phyloP scores from a whole-genome alignment of 2,888 invertebrate genomes.

The Halictus ligatus region DNA sequence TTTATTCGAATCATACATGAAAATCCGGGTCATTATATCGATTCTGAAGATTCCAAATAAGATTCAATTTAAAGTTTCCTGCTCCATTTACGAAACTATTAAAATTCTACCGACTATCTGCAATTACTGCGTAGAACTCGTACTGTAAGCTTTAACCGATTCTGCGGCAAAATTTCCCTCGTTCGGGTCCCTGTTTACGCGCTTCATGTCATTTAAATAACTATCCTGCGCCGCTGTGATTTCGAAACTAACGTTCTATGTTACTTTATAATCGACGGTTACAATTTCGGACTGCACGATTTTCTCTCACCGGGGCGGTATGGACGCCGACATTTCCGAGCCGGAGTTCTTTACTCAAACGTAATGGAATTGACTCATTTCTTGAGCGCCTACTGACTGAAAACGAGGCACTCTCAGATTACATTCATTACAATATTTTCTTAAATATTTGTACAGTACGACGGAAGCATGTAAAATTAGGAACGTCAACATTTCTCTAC shows the following conservation, averaged over 20 bases:
- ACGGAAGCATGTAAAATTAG: no score
- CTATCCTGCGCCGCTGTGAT: background rate
- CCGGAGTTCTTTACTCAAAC: no score
- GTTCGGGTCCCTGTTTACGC: background rate
- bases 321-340: no score
- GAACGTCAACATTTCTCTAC: no score
- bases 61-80: conserved; percentile 27
- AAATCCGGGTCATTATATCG: background rate
- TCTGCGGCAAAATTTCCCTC: conserved; percentile 27
- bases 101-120: conserved; percentile 22
- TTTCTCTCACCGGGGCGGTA: no score
- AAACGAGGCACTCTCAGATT: no score
- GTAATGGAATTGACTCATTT: no score
- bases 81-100: conserved; percentile 6
- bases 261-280: background rate
- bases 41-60: background rate
- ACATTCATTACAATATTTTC: no score
- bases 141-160: background rate
- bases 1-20: background rate
- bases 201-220: background rate
- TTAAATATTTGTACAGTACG: no score
- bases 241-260: background rate
- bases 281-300: background rate
- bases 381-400: no score
- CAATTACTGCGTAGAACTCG: conserved; percentile 19